A percentile compares a stretch with the other conserved stretches of the same genome.
phyloP scores from a whole-genome alignment of 2,797 vertebrate species.

The Meda fulgida region DNA sequence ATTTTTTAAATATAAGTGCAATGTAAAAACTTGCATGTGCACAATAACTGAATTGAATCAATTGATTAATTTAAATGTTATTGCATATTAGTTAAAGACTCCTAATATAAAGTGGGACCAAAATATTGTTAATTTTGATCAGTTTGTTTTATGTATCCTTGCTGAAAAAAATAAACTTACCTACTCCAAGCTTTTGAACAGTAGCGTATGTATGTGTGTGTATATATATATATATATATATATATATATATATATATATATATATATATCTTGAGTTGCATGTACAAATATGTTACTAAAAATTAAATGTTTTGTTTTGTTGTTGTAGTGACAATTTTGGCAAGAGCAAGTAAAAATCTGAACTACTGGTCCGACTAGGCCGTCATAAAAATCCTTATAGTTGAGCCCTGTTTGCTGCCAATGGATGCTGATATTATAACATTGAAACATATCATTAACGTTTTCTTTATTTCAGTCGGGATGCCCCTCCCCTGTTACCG shows the following conservation, averaged over 20 bases:
- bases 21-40: no score
- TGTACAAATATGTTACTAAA: not conserved
- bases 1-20: no score
- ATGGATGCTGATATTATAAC: not conserved
- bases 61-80: not conserved
- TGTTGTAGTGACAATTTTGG: not conserved
- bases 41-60: no score
- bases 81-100: not conserved
- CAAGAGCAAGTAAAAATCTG: not conserved
- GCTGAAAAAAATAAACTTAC: not conserved
- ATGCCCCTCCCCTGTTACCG: constrained; percentile 93
- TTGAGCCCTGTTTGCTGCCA: not conserved
- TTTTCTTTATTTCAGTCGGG: constrained; percentile 73
- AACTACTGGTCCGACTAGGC: not conserved
- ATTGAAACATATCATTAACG: not conserved
- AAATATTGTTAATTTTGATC: not conserved
- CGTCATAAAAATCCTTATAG: no score
- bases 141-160: not conserved
- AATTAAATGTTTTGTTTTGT: not conserved
- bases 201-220: not conserved
- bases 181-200: no score
- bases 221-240: no score
- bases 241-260: no score
- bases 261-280: not conserved
- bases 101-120: not conserved